phyloP scores from a whole-genome alignment of 2,797 vertebrate species.

The Pangasius macronema region DNA sequence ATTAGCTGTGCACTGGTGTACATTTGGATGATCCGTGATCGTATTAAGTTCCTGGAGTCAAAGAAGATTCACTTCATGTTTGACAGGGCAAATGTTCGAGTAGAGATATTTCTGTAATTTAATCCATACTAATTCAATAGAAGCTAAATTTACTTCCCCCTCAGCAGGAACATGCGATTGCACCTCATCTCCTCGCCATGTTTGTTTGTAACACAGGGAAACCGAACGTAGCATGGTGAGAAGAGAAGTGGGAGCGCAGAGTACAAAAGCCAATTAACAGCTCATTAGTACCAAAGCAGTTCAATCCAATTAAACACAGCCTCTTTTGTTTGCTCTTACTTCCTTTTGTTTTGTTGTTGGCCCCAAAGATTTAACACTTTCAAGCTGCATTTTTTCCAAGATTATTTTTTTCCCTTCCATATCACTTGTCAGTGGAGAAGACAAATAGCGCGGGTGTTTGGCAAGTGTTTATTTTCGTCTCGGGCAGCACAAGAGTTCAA shows the following conservation, averaged over 20 bases:
- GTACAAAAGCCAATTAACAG: slow-evolving; percentile 73
- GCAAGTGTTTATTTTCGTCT: slow-evolving; percentile 57
- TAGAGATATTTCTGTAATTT: slow-evolving; percentile 19
- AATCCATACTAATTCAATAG: slow-evolving; percentile 40
- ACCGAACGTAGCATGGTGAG: slow-evolving; percentile 54
- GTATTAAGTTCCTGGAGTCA: neutral
- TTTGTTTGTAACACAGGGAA: slow-evolving; percentile 45
- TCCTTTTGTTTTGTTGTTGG: slow-evolving; percentile 32
- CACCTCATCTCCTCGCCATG: slow-evolving; percentile 4
- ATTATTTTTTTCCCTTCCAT: slow-evolving; percentile 47
- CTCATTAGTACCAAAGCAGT: slow-evolving; percentile 71
- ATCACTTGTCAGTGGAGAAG: slow-evolving; percentile 52
- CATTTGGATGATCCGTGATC: neutral
- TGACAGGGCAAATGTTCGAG: neutral
- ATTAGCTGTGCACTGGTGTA: neutral
- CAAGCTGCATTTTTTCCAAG: slow-evolving; percentile 30
- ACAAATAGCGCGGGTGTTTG: slow-evolving; percentile 53
- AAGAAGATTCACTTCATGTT: neutral
- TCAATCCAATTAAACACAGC: slow-evolving; percentile 67
- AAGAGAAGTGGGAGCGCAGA: slow-evolving; percentile 59
- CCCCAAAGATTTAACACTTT: slow-evolving; percentile 42
- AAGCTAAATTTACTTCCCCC: slow-evolving; percentile 1
- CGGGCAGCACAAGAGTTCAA: slow-evolving; percentile 51
- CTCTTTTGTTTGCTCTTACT: slow-evolving; percentile 51
- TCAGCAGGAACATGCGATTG: slow-evolving; percentile 4